Evolutionary conservation across 2,888 invertebrate genomes (phyloP), one percentile per base, ranked within the genome.

Genomic region (Polylopha cassiicola): DNA sequence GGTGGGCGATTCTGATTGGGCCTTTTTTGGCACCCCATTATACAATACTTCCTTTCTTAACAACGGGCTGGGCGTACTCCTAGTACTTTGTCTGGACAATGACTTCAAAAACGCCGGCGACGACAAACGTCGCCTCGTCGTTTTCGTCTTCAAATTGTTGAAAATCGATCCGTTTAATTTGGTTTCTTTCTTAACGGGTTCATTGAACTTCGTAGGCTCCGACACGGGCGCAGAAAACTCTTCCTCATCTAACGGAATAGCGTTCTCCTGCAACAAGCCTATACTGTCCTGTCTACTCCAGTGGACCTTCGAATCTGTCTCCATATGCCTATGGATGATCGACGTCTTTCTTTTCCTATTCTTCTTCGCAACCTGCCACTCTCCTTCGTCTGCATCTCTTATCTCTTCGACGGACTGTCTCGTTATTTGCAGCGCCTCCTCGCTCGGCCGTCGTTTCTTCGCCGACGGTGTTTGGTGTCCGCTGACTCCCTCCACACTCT

Each of bases 361-460:
- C 57, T 79, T 86, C 13, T 72, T 78, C 39, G 76, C 82, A 13
- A 71, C 65, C 47, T 63, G 86, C 87, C 68, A 87, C 55, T 86
- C 87, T 30, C 63, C 87, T 21, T 73, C 74, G 2, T 76, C 74
- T 4, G 73, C 74, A 0, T 86, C 84, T 10, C 87, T 76, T 50
- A 89, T 66, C 13, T 90, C 75, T 30, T 90, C 89, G 17, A 85
- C 71, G 37, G 90, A 89, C 11, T 87, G 88, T 11, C 90, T 87
- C 0, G 85, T 82, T 43, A 89, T 89, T 44, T 86, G 86, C 60
- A 91, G 73, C 0, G 90, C 91, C 58, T 91, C 91, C 55, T 94
- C 94, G 59, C 94, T 94, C 0, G 94, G 93, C 30, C 95, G 79
- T 15, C 90, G 87, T 44, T 87, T 87, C 51, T 87, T 87, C 17